Conservation (phyloP, 2,888 invertebrate species). For the Dinocampus coccinellae region DNA sequence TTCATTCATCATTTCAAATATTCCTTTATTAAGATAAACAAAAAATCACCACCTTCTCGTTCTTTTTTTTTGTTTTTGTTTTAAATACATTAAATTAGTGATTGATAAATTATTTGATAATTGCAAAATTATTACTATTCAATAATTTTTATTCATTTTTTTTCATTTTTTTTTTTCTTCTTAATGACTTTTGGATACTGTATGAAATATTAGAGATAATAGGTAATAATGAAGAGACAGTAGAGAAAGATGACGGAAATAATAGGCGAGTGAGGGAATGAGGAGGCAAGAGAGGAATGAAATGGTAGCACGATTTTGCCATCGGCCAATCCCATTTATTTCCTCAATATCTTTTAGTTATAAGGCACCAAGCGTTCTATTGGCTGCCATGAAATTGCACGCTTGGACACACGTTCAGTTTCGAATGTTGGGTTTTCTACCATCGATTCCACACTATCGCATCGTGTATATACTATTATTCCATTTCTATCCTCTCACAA, state of each 20-base stretch:
- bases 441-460: conserved; percentile 59
- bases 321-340: conserved; percentile 65
- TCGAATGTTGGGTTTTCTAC: conserved; percentile 59
- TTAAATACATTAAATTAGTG: no score
- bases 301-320: conserved; percentile 57
- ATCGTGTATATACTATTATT: conserved; percentile 37
- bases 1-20: no score
- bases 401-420: conserved; percentile 41
- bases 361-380: conserved; percentile 30
- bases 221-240: conserved; percentile 63
- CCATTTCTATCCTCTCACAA: not conserved
- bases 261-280: no score
- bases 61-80: no score
- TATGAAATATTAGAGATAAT: conserved; percentile 56
- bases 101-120: no score
- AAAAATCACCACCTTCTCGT: no score
- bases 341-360: conserved; percentile 63
- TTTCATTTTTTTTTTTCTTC: no score
- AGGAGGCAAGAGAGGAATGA: not conserved
- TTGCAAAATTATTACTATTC: no score
- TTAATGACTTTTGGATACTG: not conserved
- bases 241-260: not conserved
- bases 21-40: no score
- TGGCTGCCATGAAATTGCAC: conserved; percentile 47
- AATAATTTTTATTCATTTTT: no score